A percentile compares a stretch with the other conserved stretches of the same genome.
phyloP scores from a whole-genome alignment of 1,140 invertebrate genomes.

The Euura lappo region DNA sequence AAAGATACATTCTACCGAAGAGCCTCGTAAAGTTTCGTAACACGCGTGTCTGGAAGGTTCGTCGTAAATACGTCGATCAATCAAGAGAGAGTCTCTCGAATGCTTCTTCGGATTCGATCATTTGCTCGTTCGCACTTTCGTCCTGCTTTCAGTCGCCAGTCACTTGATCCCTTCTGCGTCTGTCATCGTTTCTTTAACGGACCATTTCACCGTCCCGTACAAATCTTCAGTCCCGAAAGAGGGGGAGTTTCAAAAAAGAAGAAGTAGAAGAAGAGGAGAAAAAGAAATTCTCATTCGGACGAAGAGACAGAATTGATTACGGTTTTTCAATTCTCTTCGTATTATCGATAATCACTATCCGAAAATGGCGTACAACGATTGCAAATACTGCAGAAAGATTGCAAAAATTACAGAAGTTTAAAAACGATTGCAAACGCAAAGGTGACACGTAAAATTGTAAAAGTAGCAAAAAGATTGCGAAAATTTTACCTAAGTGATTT shows the following conservation, averaged over 20 bases:
- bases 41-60: not conserved
- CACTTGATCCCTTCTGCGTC: not conserved
- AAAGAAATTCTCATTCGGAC: not conserved
- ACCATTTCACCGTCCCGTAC: not conserved
- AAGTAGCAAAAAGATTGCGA: too few relatives aligned
- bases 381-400: too few relatives aligned
- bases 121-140: not conserved
- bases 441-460: too few relatives aligned
- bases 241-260: not conserved
- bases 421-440: too few relatives aligned
- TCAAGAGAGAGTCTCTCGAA: not conserved
- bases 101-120: not conserved
- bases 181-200: not conserved
- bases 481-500: too few relatives aligned
- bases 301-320: too few relatives aligned
- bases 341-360: too few relatives aligned
- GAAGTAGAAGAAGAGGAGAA: not conserved
- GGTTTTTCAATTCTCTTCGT: too few relatives aligned
- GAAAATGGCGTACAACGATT: too few relatives aligned
- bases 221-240: not conserved
- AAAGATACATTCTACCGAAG: not conserved
- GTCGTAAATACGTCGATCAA: not conserved
- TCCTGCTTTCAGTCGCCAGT: not conserved
- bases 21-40: not conserved
- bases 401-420: too few relatives aligned